Percentiles rank a stretch among this genome's conserved stretches.
These are phyloP conservation scores for Mercenaria mercenaria DNA, from an alignment of 1,140 invertebrate genomes.

Conservation along the genomic window DNA sequence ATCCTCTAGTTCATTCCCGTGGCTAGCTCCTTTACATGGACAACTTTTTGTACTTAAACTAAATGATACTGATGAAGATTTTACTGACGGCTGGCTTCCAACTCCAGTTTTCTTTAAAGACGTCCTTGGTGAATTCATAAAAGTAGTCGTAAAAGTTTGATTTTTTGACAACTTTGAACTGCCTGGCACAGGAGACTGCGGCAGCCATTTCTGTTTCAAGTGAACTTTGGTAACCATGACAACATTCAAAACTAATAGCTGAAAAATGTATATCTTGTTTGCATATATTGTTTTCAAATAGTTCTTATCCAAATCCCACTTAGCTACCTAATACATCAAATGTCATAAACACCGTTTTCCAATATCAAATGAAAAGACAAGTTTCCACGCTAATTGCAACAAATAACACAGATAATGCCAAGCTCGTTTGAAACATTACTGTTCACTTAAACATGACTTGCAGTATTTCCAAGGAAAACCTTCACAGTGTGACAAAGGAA, in stretches of 20 bases:
- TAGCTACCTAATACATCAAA: neutral
- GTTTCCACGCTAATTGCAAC: neutral
- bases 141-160: neutral
- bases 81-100: neutral
- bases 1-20: neutral
- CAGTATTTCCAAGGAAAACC: neutral
- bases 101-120: neutral
- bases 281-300: neutral
- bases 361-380: constrained; percentile 13
- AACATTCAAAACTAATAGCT: neutral
- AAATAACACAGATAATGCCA: neutral
- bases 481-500: too few species aligned
- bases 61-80: constrained; percentile 2
- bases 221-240: constrained; percentile 15
- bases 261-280: neutral
- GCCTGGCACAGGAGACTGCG: constrained; percentile 33
- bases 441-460: neutral
- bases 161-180: constrained; percentile 37
- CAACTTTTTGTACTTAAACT: neutral
- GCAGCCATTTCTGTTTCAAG: constrained; percentile 46
- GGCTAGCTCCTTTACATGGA: neutral
- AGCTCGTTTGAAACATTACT: too few species aligned
- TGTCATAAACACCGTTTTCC: constrained; percentile 7
- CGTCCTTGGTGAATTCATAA: constrained; percentile 6
- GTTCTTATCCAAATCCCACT: neutral